Percentiles rank a stretch among this genome's conserved stretches.
Conservation (phyloP, 2,888 invertebrate species). For the Empis livida region DNA sequence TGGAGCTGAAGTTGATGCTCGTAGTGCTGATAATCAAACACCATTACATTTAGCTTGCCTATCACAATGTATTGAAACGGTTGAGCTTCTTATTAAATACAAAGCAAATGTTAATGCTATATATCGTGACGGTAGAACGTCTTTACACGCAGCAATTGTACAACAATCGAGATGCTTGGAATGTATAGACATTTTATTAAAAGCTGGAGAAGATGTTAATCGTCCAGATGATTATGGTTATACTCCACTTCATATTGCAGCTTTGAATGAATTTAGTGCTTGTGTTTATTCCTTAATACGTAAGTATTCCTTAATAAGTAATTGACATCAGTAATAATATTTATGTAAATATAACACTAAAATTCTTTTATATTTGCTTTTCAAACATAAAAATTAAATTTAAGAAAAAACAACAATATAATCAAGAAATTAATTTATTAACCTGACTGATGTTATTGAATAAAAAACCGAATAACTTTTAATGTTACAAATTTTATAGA, state of each 20-base stretch:
- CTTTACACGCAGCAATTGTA: conserved; percentile 68
- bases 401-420: no score
- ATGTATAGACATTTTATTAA: conserved; percentile 51
- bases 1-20: conserved; percentile 62
- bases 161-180: conserved; percentile 55
- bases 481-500: conserved; percentile 30
- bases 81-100: conserved; percentile 53
- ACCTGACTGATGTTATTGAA: no score
- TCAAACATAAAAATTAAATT: no score
- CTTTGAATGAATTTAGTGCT: conserved; percentile 66
- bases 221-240: conserved; percentile 70
- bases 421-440: no score
- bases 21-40: conserved; percentile 64
- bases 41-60: conserved; percentile 73
- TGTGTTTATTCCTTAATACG: conserved; percentile 57
- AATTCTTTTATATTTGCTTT: no score
- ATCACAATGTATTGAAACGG: conserved; percentile 64
- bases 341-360: no score
- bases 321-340: background rate
- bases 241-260: conserved; percentile 70
- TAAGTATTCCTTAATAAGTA: conserved; percentile 32
- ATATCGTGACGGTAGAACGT: conserved; percentile 63
- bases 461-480: no score
- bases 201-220: conserved; percentile 59
- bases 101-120: conserved; percentile 51